Percentiles rank a stretch among this genome's conserved stretches.
Conservation (phyloP, 2,113 vertebrate species). For the Vanacampus margaritifer region DNA sequence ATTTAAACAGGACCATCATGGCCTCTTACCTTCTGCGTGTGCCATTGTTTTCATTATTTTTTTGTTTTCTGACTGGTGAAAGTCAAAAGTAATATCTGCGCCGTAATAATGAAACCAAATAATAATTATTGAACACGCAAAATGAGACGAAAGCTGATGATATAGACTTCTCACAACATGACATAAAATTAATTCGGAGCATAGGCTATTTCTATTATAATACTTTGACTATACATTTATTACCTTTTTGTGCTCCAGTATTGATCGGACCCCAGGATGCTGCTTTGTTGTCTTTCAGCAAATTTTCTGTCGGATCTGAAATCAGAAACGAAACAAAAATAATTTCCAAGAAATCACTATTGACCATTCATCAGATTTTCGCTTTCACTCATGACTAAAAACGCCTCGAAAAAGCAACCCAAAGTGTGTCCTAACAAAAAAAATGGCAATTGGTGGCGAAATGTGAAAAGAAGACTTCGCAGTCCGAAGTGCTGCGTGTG, state of each 20-base stretch:
- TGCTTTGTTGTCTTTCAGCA: conserved; percentile 92
- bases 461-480: neutral
- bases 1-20: no score
- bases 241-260: conserved; percentile 94
- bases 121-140: no score
- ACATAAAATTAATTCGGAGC: neutral
- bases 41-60: no score
- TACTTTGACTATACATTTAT: conserved; percentile 41
- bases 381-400: no score
- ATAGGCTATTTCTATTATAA: neutral
- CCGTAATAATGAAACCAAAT: no score
- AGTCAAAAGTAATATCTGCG: no score
- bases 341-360: neutral
- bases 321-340: conserved; percentile 14
- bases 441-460: neutral
- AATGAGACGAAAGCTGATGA: no score
- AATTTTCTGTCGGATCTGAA: conserved; percentile 83
- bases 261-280: conserved; percentile 87
- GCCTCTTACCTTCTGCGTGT: no score
- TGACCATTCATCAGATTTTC: no score
- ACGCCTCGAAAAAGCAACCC: neutral
- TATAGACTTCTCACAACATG: no score
- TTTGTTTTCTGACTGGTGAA: no score
- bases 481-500: neutral
- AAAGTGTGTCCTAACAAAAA: neutral